These are phyloP conservation scores for Eriocheir sinensis DNA, from an alignment of 1,140 invertebrate species.

Conservation along the genomic window DNA sequence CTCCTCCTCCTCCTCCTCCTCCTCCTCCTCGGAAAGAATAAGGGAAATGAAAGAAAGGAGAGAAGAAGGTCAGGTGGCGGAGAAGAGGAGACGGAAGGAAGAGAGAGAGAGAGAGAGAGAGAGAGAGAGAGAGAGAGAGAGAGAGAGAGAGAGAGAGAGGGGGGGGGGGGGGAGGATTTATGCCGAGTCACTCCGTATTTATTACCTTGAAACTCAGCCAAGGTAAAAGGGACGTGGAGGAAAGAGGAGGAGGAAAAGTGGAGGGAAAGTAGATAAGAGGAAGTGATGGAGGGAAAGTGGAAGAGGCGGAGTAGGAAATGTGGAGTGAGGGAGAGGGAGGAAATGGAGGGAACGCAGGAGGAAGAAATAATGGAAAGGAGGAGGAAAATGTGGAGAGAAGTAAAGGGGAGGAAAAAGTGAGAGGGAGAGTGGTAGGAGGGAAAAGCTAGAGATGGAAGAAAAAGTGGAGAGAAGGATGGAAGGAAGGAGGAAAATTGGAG, in stretches of 20 bases:
- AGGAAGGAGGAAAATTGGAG: no score
- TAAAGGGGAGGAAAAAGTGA: neutral
- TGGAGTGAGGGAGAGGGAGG: neutral
- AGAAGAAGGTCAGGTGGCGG: no score
- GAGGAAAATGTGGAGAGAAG: neutral
- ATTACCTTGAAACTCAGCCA: neutral
- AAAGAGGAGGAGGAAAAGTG: neutral
- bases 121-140: neutral
- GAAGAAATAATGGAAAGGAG: neutral
- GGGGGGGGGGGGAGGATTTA: neutral
- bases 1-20: no score
- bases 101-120: slow-evolving; percentile 36
- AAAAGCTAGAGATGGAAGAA: neutral
- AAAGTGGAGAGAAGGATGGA: neutral
- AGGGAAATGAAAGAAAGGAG: neutral
- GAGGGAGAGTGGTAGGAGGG: neutral
- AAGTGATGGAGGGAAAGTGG: neutral
- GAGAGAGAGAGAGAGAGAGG: neutral
- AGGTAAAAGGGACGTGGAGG: no score
- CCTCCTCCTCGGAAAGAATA: neutral
- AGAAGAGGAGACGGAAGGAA: neutral
- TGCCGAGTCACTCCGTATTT: neutral
- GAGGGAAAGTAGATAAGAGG: neutral
- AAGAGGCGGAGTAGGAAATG: neutral
- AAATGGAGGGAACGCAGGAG: neutral